Base-by-base conservation (phyloP, 2,113 vertebrate genomes). In the Dasyurus viverrinus region DNA sequence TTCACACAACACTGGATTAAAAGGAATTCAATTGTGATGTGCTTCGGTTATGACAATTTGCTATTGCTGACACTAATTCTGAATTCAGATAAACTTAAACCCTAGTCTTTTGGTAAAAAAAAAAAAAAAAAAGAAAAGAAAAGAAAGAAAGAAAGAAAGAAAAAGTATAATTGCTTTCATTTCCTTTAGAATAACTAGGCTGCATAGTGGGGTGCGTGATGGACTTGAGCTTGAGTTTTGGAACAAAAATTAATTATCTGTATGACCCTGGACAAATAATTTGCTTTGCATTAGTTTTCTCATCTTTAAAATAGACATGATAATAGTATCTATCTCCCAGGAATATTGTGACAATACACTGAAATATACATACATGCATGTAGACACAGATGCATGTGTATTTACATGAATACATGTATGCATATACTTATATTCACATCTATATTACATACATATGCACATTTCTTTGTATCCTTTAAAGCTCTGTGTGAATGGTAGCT, bases 11-110 rank as follows among this genome's bases (percentile, higher is more conserved):
- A 76, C 14, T 76, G 12, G 14, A 19, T 76, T 76, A 76, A 12
- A 36, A 76, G 36, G 60, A n/a, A 76, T 76, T 76, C 60, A n/a
- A 19, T n/a, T 76, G 60, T 76, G 36, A 76, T 76, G 36, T n/a
- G 36, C 4, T 19, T n/a, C 1, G 7, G 26, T 60, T 60, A 19
- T 76, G 60, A 76, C 16, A n/a, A n/a, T 76, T 14, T 76, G 60
- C 16, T 76, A n/a, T 12, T n/a, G 60, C 36, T 76, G 30, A 68
- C 57, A 60, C 3, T 76, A 68, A 91, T 60, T 54, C 36, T 93
- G 48, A 54, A 89, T 48, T 76, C 94, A 93, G 54, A 48, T 92
- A 57, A 55, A 91, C 11, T 76, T 60, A 89, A 93, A 96, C 89
- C 52, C 54, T 91, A 93, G 42, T 7, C n/a, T 68, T 93, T 94